Evolutionary conservation across 2,888 invertebrate genomes (phyloP), one percentile per base, ranked within the genome.

Genomic region (Drosophila anceps): DNA sequence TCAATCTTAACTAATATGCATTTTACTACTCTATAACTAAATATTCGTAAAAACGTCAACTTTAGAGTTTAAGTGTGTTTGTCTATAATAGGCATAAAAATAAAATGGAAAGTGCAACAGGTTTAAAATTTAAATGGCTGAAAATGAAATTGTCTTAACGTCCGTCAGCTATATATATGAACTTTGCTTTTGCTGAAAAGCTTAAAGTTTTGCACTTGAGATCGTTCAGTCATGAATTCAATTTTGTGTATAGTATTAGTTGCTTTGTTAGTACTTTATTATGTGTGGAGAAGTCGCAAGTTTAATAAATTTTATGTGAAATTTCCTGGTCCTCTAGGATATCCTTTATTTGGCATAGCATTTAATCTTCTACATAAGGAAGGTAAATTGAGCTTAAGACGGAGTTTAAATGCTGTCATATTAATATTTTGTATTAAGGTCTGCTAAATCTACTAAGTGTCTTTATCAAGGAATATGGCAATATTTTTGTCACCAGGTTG

Each of bases 401-500:
- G 3, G 13, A 24, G 8, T 5, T 27, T 27, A 1, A n/a, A 15
- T 9, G 4, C 24, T 29, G 3, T 13, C 2, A 15, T 1, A 29
- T 29, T 8, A 2, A 35, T 13, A 20, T 10, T 10, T 3, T 20
- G 4, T n/a, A 39, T 39, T n/a, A n/a, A 64, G 64, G 27, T 18
- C 18, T 64, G 31, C 39, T 64, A 0, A 50, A 41, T 8, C 39
- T 63, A 9, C 1, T 63, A 0, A 12, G 15, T 0, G 41, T 39
- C 3, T 48, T 53, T n/a, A 68, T 67, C 5, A 44, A 60, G 18
- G 69, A 72, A 48, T 85, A 82, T 51, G 91, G 91, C 4, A 37
- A 79, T 9, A 46, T 77, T 9, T 69, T 82, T 15, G 69, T 86
- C 6, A 81, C 90, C 0, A 91, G 91, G 91, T 62, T 91, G 27